Base-by-base conservation (phyloP, 2,888 invertebrate species). In the Drosophila stalkeri region DNA sequence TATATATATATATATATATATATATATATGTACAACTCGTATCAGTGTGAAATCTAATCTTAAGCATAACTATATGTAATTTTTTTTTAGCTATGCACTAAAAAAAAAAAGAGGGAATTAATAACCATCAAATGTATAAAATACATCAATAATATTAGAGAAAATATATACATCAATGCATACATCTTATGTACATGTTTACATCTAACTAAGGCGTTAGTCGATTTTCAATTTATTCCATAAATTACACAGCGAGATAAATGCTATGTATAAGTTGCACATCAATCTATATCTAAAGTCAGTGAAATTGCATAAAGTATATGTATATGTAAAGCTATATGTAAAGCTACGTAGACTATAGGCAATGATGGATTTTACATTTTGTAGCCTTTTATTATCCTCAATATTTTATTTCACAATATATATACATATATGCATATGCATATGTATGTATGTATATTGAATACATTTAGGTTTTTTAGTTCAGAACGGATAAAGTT, bases 31-130 rank as follows among this genome's bases (percentile, higher is more conserved):
- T 43, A 78, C 41, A 55, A 75, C 67, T 66, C 41, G 27, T 51
- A 62, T 47, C 46, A 79, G 74, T 66, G 62, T 77, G 46, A 57
- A 80, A 72, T 31, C 27, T 72, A 77, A 52, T 41, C 23, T 44
- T 77, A 77, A 68, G 52, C 55, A 47, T 64, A 69, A 14, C 43
- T 59, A 54, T 57, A 7, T 74, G 39, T 56, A 65, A 49, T 47
- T 54, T 35, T 47, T 63, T 69, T 67, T 56, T 55, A 62, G 44
- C 12, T 60, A 39, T 73, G 64, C 43, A 55, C 41, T 55, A 12
- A 55, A 27, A 37, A 23, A 31, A 35, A 44, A 44, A 23, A 4
- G 1, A 9, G 16, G 27, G 2, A 35, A 27, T 3, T 39, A 54
- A 12, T 27, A 55, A 52, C 12, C 20, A 52, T 23, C 33, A 60